These are phyloP conservation scores for Sprattus sprattus DNA, from an alignment of 2,113 vertebrate species.

Conservation along the genomic window DNA sequence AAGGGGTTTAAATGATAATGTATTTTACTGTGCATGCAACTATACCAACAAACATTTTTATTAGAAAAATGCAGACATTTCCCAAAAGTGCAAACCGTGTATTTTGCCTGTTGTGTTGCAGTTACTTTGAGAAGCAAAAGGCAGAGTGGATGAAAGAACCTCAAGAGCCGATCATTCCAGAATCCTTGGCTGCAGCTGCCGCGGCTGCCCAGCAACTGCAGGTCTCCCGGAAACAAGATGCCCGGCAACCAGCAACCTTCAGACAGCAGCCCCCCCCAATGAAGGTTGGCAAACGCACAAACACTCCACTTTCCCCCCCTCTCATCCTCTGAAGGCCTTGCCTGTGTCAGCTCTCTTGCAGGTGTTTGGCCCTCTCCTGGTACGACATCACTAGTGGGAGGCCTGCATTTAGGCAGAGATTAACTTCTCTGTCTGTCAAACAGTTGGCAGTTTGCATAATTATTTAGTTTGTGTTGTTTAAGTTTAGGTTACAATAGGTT, in stretches of 20 bases:
- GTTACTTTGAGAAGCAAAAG: constrained; percentile 98
- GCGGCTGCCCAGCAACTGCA: constrained; percentile 96
- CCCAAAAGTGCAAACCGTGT: neutral
- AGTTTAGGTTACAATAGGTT: neutral
- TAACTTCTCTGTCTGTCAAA: neutral
- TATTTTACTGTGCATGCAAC: too few species aligned
- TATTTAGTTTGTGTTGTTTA: neutral
- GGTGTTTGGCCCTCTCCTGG: neutral
- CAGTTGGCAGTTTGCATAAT: neutral
- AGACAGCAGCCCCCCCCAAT: constrained; percentile 98
- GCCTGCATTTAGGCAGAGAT: neutral
- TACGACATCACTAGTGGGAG: neutral
- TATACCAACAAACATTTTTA: too few species aligned
- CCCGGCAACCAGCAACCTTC: constrained; percentile 92
- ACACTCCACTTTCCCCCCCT: neutral
- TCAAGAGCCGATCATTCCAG: constrained; percentile 92
- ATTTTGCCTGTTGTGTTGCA: neutral
- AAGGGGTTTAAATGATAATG: too few species aligned
- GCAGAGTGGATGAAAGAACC: constrained; percentile 98
- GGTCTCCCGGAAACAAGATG: constrained; percentile 94
- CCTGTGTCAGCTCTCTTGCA: constrained; percentile 1
- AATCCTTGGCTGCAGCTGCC: constrained; percentile 92
- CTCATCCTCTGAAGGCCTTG: neutral
- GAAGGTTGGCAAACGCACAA: constrained; percentile 69
- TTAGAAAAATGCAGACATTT: neutral